A percentile compares a stretch with the other conserved stretches of the same genome.
Conservation (phyloP, 1,140 invertebrate species). For the Cydia amplana region DNA sequence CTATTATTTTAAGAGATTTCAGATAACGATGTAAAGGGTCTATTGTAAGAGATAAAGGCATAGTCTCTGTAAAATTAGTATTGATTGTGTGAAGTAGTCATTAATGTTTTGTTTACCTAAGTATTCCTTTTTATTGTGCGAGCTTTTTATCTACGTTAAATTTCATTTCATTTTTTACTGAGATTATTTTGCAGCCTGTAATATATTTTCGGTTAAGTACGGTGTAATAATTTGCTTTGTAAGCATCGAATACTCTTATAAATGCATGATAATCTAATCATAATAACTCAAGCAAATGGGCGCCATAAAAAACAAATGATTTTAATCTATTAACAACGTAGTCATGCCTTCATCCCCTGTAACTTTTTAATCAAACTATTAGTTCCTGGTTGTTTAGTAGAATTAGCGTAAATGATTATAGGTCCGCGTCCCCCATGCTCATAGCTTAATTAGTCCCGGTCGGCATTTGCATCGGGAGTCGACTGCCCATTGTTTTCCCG, state of each 20-base stretch:
- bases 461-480: conserved; percentile 24
- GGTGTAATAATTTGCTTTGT: background rate
- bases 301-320: background rate
- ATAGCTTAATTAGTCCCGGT: conserved; percentile 29
- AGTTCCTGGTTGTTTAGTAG: background rate
- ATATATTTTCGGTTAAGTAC: background rate
- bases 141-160: no score
- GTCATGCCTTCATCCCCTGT: background rate
- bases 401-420: conserved; percentile 31
- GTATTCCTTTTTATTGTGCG: no score
- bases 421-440: background rate
- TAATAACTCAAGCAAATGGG: background rate
- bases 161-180: no score
- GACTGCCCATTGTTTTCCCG: conserved; percentile 25
- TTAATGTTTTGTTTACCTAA: background rate
- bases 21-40: background rate
- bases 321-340: background rate
- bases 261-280: background rate
- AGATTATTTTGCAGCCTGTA: background rate
- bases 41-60: background rate
- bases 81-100: background rate
- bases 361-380: conserved; percentile 30
- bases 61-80: background rate
- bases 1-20: conserved; percentile 25
- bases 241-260: no score